phyloP scores from a whole-genome alignment of 2,113 vertebrate species.

The Chunga burmeisteri region DNA sequence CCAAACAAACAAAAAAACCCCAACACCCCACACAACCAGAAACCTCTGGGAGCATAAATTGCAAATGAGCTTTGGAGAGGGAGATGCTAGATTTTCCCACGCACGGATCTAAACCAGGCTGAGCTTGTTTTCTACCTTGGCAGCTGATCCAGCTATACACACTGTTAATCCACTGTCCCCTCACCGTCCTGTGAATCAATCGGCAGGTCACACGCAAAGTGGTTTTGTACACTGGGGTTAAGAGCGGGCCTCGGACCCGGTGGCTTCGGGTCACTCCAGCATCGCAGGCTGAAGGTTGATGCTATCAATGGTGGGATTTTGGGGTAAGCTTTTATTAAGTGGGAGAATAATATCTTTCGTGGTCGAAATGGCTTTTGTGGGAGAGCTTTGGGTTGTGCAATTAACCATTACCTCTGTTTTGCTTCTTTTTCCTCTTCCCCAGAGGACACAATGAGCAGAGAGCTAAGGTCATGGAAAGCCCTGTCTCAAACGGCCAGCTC shows the following conservation, averaged over 20 bases:
- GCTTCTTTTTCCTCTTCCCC: neutral
- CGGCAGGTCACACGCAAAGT: neutral
- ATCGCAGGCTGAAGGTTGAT: neutral
- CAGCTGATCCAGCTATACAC: slow-evolving; percentile 30
- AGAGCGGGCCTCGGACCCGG: neutral
- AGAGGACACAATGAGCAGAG: neutral
- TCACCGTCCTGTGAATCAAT: slow-evolving; percentile 51
- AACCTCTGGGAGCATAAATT: neutral
- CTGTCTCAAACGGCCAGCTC: neutral
- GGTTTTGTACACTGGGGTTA: neutral
- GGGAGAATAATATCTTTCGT: neutral
- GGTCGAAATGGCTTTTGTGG: neutral
- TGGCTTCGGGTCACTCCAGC: neutral
- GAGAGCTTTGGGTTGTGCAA: neutral
- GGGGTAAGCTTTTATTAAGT: slow-evolving; percentile 36
- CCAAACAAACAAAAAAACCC: too few relatives aligned
- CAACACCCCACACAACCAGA: too few relatives aligned
- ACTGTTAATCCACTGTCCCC: slow-evolving; percentile 58
- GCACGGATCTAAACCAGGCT: neutral
- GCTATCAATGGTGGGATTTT: neutral
- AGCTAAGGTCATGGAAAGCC: neutral
- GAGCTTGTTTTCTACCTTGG: neutral
- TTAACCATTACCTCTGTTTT: neutral
- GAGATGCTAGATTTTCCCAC: neutral
- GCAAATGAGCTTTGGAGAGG: neutral